These are phyloP conservation scores for Drosophila orosa DNA, from an alignment of 1,140 invertebrate species.

Conservation along the genomic window DNA sequence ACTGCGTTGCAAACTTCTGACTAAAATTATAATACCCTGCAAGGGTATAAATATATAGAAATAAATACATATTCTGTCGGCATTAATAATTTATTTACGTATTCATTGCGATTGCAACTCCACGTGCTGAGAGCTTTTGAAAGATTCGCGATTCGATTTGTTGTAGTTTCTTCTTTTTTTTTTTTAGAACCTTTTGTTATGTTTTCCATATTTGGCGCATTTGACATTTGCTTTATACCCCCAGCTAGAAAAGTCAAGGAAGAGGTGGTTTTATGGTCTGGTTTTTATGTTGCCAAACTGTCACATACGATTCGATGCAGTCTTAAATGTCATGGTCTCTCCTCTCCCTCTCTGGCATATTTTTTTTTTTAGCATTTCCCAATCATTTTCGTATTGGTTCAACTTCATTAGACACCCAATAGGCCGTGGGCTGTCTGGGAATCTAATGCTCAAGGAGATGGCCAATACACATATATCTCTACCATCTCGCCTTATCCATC, in stretches of 20 bases:
- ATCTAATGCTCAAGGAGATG: conserved; percentile 26
- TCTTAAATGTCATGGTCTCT: conserved; percentile 53
- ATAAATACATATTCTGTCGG: conserved; percentile 21
- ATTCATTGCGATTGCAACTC: conserved; percentile 28
- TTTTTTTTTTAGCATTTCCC: conserved; percentile 11
- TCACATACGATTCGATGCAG: conserved; percentile 27
- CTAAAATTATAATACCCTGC: no score
- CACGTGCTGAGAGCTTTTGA: conserved; percentile 30
- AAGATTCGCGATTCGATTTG: conserved; percentile 2
- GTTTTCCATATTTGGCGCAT: conserved; percentile 38
- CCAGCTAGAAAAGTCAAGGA: conserved; percentile 29
- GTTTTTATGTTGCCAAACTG: conserved; percentile 15
- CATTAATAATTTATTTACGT: conserved; percentile 42
- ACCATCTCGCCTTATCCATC: conserved; percentile 21
- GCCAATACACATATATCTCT: conserved; percentile 8
- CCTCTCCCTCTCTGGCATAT: conserved; percentile 9
- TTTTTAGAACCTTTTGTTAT: conserved; percentile 35
- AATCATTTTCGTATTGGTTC: conserved; percentile 47
- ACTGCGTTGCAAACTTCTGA: no score
- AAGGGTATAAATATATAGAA: conserved; percentile 13
- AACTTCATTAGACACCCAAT: conserved; percentile 49
- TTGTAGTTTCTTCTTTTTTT: background rate
- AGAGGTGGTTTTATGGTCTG: conserved; percentile 23
- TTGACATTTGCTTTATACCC: conserved; percentile 32
- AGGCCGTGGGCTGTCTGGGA: conserved; percentile 47